Evolutionary conservation across 2,888 invertebrate species (phyloP).

Genomic region (Sphecodes monilicornis): DNA sequence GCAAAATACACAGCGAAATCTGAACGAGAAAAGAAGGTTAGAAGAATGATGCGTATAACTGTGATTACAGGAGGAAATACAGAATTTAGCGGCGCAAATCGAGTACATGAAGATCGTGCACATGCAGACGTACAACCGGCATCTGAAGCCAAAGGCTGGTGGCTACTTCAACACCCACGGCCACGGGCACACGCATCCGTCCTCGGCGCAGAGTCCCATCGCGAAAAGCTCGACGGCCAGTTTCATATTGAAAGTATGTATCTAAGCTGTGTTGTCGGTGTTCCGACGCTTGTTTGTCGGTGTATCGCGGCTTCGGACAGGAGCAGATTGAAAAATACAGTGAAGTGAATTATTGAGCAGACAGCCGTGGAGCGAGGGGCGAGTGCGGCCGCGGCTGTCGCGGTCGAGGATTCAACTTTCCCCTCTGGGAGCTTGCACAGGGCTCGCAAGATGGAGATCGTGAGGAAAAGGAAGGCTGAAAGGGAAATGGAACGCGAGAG

Average conservation of each 20-base stretch:
- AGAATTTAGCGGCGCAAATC: conserved; percentile 95
- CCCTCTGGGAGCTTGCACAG: conserved; percentile 79
- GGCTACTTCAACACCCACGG: conserved; percentile 90
- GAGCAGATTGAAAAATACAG: conserved; percentile 65
- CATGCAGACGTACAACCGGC: conserved; percentile 96
- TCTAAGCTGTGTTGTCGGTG: conserved; percentile 44
- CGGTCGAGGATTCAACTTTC: conserved; percentile 79
- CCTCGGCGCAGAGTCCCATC: conserved; percentile 77
- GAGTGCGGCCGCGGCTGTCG: conserved; percentile 78
- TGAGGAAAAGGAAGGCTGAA: conserved; percentile 75
- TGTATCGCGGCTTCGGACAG: background rate
- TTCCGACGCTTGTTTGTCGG: background rate
- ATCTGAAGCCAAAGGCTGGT: conserved; percentile 93
- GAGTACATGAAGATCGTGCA: conserved; percentile 97
- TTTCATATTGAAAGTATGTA: conserved; percentile 78
- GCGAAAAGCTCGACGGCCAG: conserved; percentile 79
- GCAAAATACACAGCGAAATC: no score
- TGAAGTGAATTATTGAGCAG: conserved; percentile 74
- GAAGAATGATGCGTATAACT: background rate
- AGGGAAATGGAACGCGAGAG: conserved; percentile 72
- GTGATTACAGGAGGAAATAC: conserved; percentile 91
- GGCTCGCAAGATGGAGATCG: conserved; percentile 75
- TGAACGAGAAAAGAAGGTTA: no score
- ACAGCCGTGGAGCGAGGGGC: conserved; percentile 79
- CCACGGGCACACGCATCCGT: conserved; percentile 73